Base-by-base conservation (phyloP, 1,140 invertebrate genomes). In the Diorhabda elongata region DNA sequence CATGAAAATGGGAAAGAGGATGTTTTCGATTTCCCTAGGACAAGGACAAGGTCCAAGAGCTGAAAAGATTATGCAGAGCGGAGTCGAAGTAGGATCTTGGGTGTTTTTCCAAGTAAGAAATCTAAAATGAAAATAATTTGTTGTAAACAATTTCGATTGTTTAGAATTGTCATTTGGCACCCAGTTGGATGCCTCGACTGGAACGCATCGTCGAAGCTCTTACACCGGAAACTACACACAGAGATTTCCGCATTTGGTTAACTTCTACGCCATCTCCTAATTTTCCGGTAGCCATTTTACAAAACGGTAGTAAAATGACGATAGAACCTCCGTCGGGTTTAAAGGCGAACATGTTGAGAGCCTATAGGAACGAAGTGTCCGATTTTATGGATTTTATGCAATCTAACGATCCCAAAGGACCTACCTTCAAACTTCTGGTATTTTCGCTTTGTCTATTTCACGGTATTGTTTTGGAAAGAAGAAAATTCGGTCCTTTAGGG, bases 401-500 rank as follows among this genome's bases (percentile, higher is more conserved):
- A 52, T 82, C 81, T 0, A 79, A 79, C 7, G 70, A 83, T 78
- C 81, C 77, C 7, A 89, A 89, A 79, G 83, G 85, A n/a, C 58
- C 67, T n/a, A 74, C 77, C 2, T 90, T 90, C 78, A 89, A 89
- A 70, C 84, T 85, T 74, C 78, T 92, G 44, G 90, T 67, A 26
- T 92, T 89, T 75, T 86, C 89, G 3, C 78, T 92, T 2, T 89
- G 89, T 73, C 83, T 92, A 72, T 92, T 92, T 79, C 91, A 92
- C 75, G 89, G 67, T 0, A 78, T 88, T 3, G 81, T 90, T 5
- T 80, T 91, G 67, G 91, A 92, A 75, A 81, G 91, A 68, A 77
- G 88, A 44, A 91, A 90, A 76, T 92, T 90, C 77, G 90, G 90
- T 0, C 84, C 90, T 0, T 77, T 92, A 3, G 90, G 91, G 5